phyloP scores from a whole-genome alignment of 1,140 invertebrate species.

The Rhizoglyphus robini region DNA sequence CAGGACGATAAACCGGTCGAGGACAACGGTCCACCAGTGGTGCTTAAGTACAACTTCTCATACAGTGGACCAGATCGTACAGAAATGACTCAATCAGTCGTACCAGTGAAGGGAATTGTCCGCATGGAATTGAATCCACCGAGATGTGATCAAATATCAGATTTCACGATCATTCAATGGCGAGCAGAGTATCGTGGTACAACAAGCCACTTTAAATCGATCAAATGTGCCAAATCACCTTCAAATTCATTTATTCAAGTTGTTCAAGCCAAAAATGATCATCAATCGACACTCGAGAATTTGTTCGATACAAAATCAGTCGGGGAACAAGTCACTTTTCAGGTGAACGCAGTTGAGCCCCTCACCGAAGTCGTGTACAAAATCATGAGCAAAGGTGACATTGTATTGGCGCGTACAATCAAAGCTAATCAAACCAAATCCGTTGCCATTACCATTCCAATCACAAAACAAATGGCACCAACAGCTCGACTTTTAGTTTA shows the following conservation, averaged over 20 bases:
- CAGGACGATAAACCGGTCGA: too few species aligned
- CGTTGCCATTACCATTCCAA: slow-evolving; percentile 42
- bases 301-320: slow-evolving; percentile 30
- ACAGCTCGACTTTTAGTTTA: slow-evolving; percentile 62
- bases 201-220: slow-evolving; percentile 24
- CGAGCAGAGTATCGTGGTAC: too few species aligned
- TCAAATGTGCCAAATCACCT: slow-evolving; percentile 41
- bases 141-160: too few species aligned
- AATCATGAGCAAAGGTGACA: slow-evolving; percentile 69
- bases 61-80: slow-evolving; percentile 45
- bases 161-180: too few species aligned
- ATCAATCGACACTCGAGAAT: too few species aligned
- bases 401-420: slow-evolving; percentile 55
- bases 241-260: slow-evolving; percentile 53
- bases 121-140: slow-evolving; percentile 39
- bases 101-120: slow-evolving; percentile 61
- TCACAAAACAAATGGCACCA: slow-evolving; percentile 67
- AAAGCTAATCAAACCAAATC: slow-evolving; percentile 33
- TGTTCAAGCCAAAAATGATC: slow-evolving; percentile 51
- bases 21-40: too few species aligned
- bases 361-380: slow-evolving; percentile 42
- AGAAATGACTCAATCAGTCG: too few species aligned
- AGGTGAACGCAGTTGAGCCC: slow-evolving; percentile 62
- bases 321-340: slow-evolving; percentile 60
- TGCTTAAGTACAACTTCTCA: slow-evolving; percentile 49